Conservation (phyloP, 2,888 invertebrate genomes). For the Dryobotodes eremita region DNA sequence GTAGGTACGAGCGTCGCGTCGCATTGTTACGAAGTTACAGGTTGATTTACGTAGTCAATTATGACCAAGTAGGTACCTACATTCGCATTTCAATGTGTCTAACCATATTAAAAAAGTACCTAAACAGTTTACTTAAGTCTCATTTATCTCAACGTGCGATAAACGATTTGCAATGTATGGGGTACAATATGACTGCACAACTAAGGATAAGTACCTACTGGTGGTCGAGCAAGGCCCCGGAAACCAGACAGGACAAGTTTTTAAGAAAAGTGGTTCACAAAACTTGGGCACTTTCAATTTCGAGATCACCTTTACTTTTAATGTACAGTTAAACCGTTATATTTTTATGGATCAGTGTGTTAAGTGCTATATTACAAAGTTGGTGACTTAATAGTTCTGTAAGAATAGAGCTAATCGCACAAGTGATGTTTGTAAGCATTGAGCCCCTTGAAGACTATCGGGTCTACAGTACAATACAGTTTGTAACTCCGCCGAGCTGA, state of each 20-base stretch:
- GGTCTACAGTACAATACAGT: conserved; percentile 71
- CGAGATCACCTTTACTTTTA: conserved; percentile 67
- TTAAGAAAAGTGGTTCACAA: conserved; percentile 76
- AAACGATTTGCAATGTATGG: conserved; percentile 38
- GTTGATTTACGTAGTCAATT: conserved; percentile 35
- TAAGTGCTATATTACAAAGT: conserved; percentile 20
- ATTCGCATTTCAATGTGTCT: conserved; percentile 14
- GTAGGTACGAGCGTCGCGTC: conserved; percentile 5
- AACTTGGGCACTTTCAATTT: conserved; percentile 78
- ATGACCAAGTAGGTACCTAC: conserved; percentile 27
- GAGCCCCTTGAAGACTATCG: conserved; percentile 59
- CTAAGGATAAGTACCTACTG: conserved; percentile 24
- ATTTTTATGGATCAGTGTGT: conserved; percentile 23
- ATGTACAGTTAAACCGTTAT: conserved; percentile 50
- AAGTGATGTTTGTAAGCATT: conserved; percentile 44
- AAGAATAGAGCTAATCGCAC: conserved; percentile 29
- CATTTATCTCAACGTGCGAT: conserved; percentile 41
- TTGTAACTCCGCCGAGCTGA: conserved; percentile 78
- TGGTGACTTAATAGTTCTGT: conserved; percentile 38
- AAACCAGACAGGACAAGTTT: conserved; percentile 73
- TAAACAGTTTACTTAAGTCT: conserved; percentile 31
- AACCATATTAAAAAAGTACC: conserved; percentile 32
- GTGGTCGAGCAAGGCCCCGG: conserved; percentile 59
- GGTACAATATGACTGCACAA: conserved; percentile 19
- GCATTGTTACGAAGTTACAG: conserved; percentile 25